Evolutionary conservation across 1,140 invertebrate species (phyloP).

Genomic region (Drosophila littoralis): DNA sequence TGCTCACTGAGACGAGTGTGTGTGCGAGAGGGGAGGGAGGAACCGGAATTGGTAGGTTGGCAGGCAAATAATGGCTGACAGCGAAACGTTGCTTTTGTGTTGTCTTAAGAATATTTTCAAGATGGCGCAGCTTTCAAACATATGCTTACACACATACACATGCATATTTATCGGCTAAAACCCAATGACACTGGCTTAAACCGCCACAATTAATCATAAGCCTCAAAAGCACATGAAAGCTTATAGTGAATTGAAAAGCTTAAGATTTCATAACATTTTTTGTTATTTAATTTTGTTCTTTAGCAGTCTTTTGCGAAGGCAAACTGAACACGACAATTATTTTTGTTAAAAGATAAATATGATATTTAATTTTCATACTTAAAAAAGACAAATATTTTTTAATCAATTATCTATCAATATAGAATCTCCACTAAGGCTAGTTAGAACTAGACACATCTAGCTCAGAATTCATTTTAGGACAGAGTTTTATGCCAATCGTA

Average conservation of each 20-base stretch:
- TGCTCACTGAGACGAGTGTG: conserved; percentile 29
- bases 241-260: not conserved
- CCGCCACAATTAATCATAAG: not conserved
- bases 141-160: conserved; percentile 7
- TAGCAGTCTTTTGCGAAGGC: too few species aligned
- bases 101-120: conserved; percentile 70
- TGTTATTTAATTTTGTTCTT: too few species aligned
- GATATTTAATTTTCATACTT: too few species aligned
- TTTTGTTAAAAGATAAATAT: too few species aligned
- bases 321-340: too few species aligned
- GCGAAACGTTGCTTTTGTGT: conserved; percentile 45
- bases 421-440: too few species aligned
- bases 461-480: too few species aligned
- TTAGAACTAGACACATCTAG: too few species aligned
- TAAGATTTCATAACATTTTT: too few species aligned
- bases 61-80: conserved; percentile 80
- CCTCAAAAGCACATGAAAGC: not conserved
- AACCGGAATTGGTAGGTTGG: conserved; percentile 34
- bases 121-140: conserved; percentile 55
- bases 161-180: not conserved
- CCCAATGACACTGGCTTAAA: conserved; percentile 24
- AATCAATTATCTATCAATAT: too few species aligned
- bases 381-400: too few species aligned
- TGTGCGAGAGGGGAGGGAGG: not conserved
- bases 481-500: too few species aligned